A percentile compares a stretch with the other conserved stretches of the same genome.
Conservation (phyloP, 2,888 invertebrate species). For the Thecophora atra region DNA sequence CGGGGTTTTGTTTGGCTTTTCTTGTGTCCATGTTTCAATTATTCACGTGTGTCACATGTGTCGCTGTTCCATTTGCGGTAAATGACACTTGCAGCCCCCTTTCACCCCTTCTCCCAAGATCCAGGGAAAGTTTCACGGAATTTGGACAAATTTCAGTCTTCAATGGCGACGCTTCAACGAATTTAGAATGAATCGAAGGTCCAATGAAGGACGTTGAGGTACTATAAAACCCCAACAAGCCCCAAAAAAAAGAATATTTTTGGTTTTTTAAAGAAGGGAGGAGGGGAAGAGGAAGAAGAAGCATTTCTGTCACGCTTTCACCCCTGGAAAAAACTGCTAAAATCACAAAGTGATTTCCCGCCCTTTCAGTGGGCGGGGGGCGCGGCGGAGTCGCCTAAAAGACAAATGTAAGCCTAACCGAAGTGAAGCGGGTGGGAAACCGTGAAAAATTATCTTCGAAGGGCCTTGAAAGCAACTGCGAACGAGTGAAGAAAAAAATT, state of each 20-base stretch:
- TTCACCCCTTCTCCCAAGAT: slow-evolving; percentile 13
- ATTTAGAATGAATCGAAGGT: too few relatives aligned
- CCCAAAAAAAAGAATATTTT: too few relatives aligned
- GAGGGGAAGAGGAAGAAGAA: too few relatives aligned
- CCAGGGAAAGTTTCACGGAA: slow-evolving; percentile 45
- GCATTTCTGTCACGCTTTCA: neutral
- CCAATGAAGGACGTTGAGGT: too few relatives aligned
- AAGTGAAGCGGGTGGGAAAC: slow-evolving; percentile 27
- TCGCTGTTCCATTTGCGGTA: too few relatives aligned
- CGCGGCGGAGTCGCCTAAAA: neutral
- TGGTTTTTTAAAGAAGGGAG: too few relatives aligned
- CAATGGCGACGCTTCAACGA: slow-evolving; percentile 28
- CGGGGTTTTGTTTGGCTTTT: neutral
- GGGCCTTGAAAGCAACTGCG: slow-evolving; percentile 2
- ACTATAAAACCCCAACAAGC: too few relatives aligned
- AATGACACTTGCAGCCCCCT: neutral
- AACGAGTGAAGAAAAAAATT: neutral
- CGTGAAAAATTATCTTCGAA: slow-evolving; percentile 2
- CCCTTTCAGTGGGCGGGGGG: too few relatives aligned
- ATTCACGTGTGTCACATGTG: slow-evolving; percentile 63
- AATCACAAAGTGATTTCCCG: neutral
- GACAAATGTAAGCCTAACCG: neutral
- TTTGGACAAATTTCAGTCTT: slow-evolving; percentile 43
- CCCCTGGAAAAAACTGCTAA: too few relatives aligned
- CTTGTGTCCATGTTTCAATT: slow-evolving; percentile 52